Conservation (phyloP, 2,797 vertebrate species). For the Linurgus olivaceus region DNA sequence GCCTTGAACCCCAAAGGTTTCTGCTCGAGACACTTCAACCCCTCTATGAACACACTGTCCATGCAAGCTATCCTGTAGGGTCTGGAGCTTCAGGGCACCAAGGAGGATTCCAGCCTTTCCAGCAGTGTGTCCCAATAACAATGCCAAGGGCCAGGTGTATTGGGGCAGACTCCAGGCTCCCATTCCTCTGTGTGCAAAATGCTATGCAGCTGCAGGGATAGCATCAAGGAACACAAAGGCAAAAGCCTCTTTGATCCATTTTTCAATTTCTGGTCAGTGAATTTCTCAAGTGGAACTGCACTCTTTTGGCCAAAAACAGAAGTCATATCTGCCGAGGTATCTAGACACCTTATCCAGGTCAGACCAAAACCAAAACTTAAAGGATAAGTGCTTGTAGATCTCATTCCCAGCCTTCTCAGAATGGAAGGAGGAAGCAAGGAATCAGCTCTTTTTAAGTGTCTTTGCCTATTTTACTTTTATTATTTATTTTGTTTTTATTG, state of each 20-base stretch:
- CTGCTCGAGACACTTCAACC: background rate
- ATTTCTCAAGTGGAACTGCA: background rate
- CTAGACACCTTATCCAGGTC: background rate
- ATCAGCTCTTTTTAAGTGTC: background rate
- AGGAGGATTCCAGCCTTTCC: background rate
- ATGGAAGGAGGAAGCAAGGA: background rate
- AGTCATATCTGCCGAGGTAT: accelerated
- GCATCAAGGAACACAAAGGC: background rate
- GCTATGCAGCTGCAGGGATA: background rate
- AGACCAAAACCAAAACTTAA: background rate
- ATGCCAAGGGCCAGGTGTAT: background rate
- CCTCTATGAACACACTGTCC: background rate
- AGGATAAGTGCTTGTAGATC: background rate
- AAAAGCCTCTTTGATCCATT: background rate
- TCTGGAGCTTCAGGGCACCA: background rate
- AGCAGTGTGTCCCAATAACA: background rate
- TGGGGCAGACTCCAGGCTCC: background rate
- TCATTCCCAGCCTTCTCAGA: background rate
- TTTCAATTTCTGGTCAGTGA: background rate
- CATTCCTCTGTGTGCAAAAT: background rate
- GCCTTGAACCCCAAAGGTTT: background rate
- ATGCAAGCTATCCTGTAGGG: background rate
- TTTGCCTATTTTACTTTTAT: background rate
- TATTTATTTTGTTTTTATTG: background rate
- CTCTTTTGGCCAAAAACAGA: background rate